A percentile compares a stretch with the other conserved stretches of the same genome.
phyloP scores from a whole-genome alignment of 2,113 vertebrate genomes.

The Piaya cayana region DNA sequence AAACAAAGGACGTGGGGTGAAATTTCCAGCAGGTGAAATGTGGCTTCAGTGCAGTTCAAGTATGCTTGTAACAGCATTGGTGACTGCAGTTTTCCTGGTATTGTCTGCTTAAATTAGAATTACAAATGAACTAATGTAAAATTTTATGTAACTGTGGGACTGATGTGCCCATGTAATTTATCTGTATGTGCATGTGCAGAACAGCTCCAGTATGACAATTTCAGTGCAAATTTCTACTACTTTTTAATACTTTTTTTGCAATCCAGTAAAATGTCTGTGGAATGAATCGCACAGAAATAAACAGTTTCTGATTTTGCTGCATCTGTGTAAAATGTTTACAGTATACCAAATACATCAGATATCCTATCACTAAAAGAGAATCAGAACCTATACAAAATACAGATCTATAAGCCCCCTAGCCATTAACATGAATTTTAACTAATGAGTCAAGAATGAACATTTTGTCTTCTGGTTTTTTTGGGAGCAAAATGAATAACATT shows the following conservation, averaged over 20 bases:
- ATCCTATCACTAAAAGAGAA: background rate
- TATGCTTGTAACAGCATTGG: fast-evolving
- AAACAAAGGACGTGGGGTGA: too few relatives aligned
- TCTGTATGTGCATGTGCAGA: background rate
- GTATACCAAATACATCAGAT: background rate
- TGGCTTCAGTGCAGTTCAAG: background rate
- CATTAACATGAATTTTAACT: background rate
- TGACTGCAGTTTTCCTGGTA: background rate
- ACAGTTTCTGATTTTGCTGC: background rate
- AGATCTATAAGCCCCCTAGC: background rate
- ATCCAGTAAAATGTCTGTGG: too few relatives aligned
- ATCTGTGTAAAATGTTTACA: background rate
- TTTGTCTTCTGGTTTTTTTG: background rate
- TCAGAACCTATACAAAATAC: too few relatives aligned
- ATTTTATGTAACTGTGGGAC: background rate
- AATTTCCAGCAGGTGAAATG: background rate
- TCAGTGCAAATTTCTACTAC: background rate
- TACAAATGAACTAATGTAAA: too few relatives aligned
- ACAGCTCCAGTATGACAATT: background rate
- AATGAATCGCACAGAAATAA: background rate
- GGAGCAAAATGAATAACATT: background rate
- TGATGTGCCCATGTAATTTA: too few relatives aligned
- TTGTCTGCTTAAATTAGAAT: background rate
- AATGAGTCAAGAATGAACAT: background rate
- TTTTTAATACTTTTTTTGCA: background rate